These are phyloP conservation scores for Python bivittatus DNA, from an alignment of 2,113 vertebrate genomes.

Conservation along the genomic window DNA sequence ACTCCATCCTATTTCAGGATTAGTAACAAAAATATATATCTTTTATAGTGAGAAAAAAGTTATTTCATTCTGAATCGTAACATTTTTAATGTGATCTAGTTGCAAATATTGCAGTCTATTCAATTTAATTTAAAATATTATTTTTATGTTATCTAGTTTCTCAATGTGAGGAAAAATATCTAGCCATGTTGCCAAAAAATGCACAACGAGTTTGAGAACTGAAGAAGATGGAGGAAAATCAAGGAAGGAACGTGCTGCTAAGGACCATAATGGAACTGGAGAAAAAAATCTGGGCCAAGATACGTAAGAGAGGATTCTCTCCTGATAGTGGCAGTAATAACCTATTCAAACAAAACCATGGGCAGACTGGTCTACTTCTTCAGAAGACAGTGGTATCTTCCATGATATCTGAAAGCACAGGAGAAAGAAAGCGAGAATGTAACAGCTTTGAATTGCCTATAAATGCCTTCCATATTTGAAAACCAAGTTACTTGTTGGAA, in stretches of 20 bases:
- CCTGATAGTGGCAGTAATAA: background rate
- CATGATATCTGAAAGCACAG: background rate
- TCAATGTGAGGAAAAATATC: background rate
- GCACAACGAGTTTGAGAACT: background rate
- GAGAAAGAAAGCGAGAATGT: background rate
- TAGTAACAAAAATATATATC: background rate
- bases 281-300: background rate
- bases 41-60: background rate
- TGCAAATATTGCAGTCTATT: background rate
- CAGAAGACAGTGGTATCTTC: background rate
- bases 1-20: slow-evolving; percentile 11
- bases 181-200: background rate
- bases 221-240: background rate
- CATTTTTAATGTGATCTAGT: background rate
- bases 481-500: background rate
- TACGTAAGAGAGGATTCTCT: background rate
- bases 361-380: background rate
- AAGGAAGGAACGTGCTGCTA: background rate
- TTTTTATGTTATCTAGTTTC: background rate
- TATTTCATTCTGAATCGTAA: background rate
- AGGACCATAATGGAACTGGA: background rate
- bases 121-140: background rate
- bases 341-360: background rate
- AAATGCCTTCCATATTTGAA: background rate
- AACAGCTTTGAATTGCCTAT: background rate